Conservation (phyloP, 2,888 invertebrate genomes). For the Acrocyrtus sp. region DNA sequence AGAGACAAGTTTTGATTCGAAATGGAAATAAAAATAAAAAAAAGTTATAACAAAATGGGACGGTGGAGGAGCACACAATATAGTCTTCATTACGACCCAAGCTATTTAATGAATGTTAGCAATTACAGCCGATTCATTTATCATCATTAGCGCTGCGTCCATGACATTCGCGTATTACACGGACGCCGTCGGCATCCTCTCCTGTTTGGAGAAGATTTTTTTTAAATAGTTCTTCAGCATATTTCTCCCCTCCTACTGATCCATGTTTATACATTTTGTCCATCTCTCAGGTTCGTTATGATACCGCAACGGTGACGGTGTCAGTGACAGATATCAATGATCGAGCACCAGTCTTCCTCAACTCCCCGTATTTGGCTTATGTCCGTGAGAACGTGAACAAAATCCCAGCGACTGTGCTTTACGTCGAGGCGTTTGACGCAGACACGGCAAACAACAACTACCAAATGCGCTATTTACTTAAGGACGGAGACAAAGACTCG, state of each 20-base stretch:
- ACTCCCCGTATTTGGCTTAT: slow-evolving; percentile 93
- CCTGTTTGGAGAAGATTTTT: no score
- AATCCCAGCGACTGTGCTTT: slow-evolving; percentile 70
- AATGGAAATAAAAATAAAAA: no score
- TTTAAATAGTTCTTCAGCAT: not conserved
- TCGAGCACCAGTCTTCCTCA: slow-evolving; percentile 80
- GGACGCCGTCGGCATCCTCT: slow-evolving; percentile 38
- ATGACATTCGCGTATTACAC: slow-evolving; percentile 23
- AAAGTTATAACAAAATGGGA: no score
- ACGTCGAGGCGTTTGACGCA: slow-evolving; percentile 62
- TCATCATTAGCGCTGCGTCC: slow-evolving; percentile 34
- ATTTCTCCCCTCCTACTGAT: not conserved
- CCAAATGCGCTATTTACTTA: slow-evolving; percentile 91
- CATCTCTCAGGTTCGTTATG: slow-evolving; percentile 71
- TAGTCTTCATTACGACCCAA: no score
- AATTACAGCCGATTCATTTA: slow-evolving; percentile 37
- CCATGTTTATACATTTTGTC: not conserved
- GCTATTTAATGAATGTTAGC: slow-evolving; percentile 18
- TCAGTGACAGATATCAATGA: slow-evolving; percentile 65
- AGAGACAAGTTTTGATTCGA: slow-evolving; percentile 64
- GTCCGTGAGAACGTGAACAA: slow-evolving; percentile 91
- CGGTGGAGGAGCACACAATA: no score
- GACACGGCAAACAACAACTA: slow-evolving; percentile 70
- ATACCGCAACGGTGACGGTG: slow-evolving; percentile 79
- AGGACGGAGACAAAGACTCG: slow-evolving; percentile 90